Evolutionary conservation across 2,888 invertebrate genomes (phyloP).

Genomic region (Isoperla grammatica): DNA sequence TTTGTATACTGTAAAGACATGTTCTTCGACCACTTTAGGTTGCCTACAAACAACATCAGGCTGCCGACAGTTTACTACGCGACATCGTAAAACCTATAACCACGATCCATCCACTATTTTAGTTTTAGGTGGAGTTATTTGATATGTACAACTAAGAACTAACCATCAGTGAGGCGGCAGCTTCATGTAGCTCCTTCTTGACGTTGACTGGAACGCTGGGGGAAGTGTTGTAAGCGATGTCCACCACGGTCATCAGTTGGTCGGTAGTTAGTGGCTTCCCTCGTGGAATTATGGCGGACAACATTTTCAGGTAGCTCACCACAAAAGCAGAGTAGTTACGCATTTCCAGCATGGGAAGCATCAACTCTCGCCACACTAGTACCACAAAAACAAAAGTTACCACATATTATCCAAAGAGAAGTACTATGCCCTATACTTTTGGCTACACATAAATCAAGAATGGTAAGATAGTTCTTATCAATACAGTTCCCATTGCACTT

Average conservation of each 20-base stretch:
- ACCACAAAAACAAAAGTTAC: conserved; percentile 12
- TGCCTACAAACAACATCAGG: no score
- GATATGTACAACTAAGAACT: no score
- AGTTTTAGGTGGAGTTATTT: no score
- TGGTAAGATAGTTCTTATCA: no score
- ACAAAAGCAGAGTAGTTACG: conserved; percentile 64
- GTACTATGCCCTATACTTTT: no score
- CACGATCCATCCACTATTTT: no score
- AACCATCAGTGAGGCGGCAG: conserved; percentile 54
- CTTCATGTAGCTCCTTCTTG: conserved; percentile 48
- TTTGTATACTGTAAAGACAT: no score
- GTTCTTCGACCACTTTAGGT: no score
- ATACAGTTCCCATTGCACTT: no score
- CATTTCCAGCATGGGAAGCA: conserved; percentile 64
- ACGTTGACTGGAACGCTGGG: conserved; percentile 50
- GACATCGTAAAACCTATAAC: no score
- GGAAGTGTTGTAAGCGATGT: conserved; percentile 53
- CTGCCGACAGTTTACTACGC: no score
- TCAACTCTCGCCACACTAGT: conserved; percentile 66
- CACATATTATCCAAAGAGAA: conserved; percentile 3
- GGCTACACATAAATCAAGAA: no score
- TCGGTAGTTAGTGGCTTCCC: conserved; percentile 48
- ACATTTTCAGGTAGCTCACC: conserved; percentile 53
- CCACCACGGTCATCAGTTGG: conserved; percentile 55
- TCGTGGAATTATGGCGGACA: conserved; percentile 46